Evolutionary conservation across 1,140 invertebrate species (phyloP).

Genomic region (Drosophila teissieri): DNA sequence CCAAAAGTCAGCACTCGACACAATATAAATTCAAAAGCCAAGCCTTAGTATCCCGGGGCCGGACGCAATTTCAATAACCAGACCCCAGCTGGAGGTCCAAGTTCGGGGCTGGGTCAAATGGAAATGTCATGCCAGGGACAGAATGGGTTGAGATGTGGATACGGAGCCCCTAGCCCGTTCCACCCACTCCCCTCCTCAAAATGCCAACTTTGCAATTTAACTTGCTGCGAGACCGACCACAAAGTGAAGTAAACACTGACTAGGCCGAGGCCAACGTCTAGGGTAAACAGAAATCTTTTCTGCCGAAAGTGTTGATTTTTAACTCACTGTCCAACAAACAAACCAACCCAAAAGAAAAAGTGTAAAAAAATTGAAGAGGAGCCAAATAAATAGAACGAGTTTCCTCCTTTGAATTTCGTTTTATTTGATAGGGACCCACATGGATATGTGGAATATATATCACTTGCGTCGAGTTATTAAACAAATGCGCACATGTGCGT

Average conservation of each 20-base stretch:
- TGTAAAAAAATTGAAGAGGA: background rate
- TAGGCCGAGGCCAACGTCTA: constrained; percentile 43
- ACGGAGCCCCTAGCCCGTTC: background rate
- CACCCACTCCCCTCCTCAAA: constrained; percentile 15
- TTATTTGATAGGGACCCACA: constrained; percentile 33
- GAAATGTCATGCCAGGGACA: constrained; percentile 56
- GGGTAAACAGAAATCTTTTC: constrained; percentile 46
- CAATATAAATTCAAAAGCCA: constrained; percentile 76
- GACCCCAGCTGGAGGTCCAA: constrained; percentile 65
- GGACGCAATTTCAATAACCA: constrained; percentile 68
- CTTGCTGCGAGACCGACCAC: constrained; percentile 61
- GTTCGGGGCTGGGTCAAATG: constrained; percentile 63
- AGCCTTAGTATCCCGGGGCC: constrained; percentile 25
- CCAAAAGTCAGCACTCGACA: constrained; percentile 73
- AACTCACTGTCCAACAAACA: constrained; percentile 28
- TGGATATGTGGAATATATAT: constrained; percentile 61
- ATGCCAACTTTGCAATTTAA: constrained; percentile 72
- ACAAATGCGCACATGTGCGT: constrained; percentile 52
- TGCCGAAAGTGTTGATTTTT: constrained; percentile 63
- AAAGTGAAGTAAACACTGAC: constrained; percentile 64
- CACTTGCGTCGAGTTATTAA: constrained; percentile 59
- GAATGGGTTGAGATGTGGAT: constrained; percentile 11
- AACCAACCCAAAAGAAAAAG: constrained; percentile 16
- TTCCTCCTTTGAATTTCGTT: constrained; percentile 46
- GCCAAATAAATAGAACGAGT: constrained; percentile 29